Percentiles rank a stretch among this genome's conserved stretches.
Conservation (phyloP, 2,797 vertebrate genomes). For the Steatocranus sp. region DNA sequence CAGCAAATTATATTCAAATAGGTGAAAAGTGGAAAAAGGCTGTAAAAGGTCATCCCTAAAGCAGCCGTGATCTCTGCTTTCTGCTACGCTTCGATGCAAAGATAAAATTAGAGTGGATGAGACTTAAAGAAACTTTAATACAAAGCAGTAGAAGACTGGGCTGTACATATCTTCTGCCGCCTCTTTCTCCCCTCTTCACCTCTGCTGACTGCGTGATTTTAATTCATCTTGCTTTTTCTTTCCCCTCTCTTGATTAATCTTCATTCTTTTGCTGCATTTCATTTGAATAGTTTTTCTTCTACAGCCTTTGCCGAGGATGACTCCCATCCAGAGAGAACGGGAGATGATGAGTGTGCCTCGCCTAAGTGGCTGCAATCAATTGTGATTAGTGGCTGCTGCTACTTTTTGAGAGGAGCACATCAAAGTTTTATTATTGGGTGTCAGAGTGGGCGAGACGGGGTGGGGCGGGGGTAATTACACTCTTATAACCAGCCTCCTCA, state of each 20-base stretch:
- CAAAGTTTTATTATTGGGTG: conserved; percentile 85
- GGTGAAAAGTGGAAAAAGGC: neutral
- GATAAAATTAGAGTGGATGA: neutral
- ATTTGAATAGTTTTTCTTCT: conserved; percentile 28
- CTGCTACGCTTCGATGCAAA: neutral
- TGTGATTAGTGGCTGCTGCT: conserved; percentile 79
- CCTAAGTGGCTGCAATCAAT: conserved; percentile 88
- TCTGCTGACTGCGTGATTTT: conserved; percentile 9
- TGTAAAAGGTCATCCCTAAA: neutral
- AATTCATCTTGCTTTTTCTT: conserved; percentile 10
- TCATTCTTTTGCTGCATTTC: conserved; percentile 39
- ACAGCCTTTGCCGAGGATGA: conserved; percentile 27
- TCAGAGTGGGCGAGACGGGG: conserved; percentile 63
- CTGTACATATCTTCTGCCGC: neutral
- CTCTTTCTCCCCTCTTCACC: conserved; percentile 1
- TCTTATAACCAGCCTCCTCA: conserved; percentile 53
- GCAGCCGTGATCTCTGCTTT: neutral
- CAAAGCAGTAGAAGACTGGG: neutral
- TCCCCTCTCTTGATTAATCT: conserved; percentile 18
- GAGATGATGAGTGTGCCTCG: conserved; percentile 68
- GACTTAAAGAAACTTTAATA: conserved; percentile 15
- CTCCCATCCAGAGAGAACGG: conserved; percentile 42
- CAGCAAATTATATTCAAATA: neutral
- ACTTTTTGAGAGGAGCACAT: conserved; percentile 78
- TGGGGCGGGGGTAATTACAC: conserved; percentile 67